Evolutionary conservation across 2,797 vertebrate species (phyloP), one percentile per base, ranked within the genome.

Genomic region (Lepidocolaptes lacrymiger): DNA sequence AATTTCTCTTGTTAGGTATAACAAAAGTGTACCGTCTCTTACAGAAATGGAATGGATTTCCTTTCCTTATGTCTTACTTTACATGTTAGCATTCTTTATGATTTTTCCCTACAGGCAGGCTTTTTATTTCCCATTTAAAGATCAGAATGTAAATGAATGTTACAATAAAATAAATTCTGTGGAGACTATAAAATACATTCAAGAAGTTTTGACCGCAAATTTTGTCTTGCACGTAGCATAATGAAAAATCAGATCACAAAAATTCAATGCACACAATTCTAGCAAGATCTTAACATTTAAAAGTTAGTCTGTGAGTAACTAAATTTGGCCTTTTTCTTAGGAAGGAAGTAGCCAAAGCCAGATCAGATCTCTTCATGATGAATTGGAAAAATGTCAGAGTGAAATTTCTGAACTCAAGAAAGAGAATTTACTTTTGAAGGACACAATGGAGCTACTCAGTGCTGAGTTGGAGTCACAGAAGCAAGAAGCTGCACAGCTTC

Each of bases 381-480:
- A 98, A 87, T 96, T 98, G 71, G 98, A 98, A 67, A 98, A 98
- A 97, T 98, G 97, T 77, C 98, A 97, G 85, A 98, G 95, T 67
- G 98, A 98, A 85, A 97, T 98, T 54, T 91, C 98, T 55, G 96
- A 98, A 78, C 98, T 99, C 64, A 97, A 97, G 96, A 98, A 98
- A 94, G 99, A 99, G 94, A 99, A 99, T 61, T 80, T 98, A 5
- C 88, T 98, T 54, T 97, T 99, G 76, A 98, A 98, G 96, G 98
- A 98, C 71, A 96, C 98, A 4, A 86, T 98, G 77, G 98, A 98
- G 85, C 97, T 97, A 41, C 98, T 99, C 87, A 98, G 97, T 85
- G 97, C 98, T 44, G 98, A 99, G 55, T 94, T 98, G 94, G 98
- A 98, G 48, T 97, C 97, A 10, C 98, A 98, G 95, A 98, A 98